Evolutionary conservation across 1,140 invertebrate genomes (phyloP).

Genomic region (Frieseomelitta varia): DNA sequence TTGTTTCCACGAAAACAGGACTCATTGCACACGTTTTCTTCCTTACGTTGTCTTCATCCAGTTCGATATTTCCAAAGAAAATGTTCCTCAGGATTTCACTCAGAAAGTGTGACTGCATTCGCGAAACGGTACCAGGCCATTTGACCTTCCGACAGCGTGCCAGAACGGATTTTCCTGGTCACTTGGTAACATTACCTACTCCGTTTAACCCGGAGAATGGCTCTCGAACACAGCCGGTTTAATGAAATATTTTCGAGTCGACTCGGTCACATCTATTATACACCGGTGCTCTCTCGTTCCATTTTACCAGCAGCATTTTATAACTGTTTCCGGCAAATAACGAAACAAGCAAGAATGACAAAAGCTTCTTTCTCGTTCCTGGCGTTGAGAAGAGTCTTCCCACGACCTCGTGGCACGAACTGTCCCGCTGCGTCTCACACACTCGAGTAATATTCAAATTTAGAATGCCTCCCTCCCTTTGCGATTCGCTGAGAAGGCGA

Average conservation of each 20-base stretch:
- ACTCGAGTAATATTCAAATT: not conserved
- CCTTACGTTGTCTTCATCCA: constrained; percentile 16
- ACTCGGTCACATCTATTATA: constrained; percentile 23
- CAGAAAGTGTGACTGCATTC: constrained; percentile 14
- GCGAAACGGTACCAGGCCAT: not conserved
- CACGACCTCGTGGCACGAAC: not conserved
- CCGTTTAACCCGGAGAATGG: constrained; percentile 24
- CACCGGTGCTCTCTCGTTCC: not conserved
- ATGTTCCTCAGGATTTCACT: constrained; percentile 22
- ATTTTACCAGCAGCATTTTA: not conserved
- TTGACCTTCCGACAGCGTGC: constrained; percentile 28
- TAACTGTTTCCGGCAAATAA: constrained; percentile 7
- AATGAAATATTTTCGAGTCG: constrained; percentile 60
- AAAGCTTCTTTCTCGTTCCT: not conserved
- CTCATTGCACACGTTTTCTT: not conserved
- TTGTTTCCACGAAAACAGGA: not conserved
- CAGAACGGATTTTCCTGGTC: constrained; percentile 29
- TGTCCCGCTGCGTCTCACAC: not conserved
- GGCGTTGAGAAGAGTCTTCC: not conserved
- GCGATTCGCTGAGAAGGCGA: too few relatives aligned
- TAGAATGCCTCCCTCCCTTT: not conserved
- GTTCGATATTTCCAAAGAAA: constrained; percentile 19
- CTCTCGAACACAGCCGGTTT: constrained; percentile 36
- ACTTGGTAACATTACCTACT: constrained; percentile 52
- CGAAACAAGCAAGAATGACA: not conserved